Base-by-base conservation (phyloP, 92 coral and sea anemone genomes). In the Nematostella vectensis region DNA sequence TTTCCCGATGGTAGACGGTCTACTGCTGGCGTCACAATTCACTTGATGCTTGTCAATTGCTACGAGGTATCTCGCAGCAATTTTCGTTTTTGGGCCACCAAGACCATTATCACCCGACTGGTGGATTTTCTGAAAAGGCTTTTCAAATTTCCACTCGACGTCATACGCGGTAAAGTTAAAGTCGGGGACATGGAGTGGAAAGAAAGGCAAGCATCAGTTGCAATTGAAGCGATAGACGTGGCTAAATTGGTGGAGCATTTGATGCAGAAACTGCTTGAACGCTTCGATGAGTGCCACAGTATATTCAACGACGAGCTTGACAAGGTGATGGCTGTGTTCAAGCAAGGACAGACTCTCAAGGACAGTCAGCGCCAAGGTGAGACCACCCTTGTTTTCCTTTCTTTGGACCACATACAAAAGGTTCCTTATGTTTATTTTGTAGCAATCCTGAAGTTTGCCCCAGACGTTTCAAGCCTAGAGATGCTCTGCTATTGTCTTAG, bases 401-500 rank as follows among this genome's bases (percentile, higher is more conserved):
- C 4, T 47, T 47, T 4, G 18, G n/a, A n/a, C n/a, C n/a, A n/a
- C n/a, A n/a, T n/a, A n/a, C n/a, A 33, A 6, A 33, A 33, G 15
- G 40, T 33, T 33, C 40, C 6, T 33, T 33, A 6, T 33, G 6
- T 33, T 33, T 15, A 33, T 33, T 33, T 33, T n/a, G n/a, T n/a
- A 33, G 40, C 40, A 15, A 33, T 33, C 6, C 75, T 63, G 3
- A 38, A 40, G 18, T 78, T 78, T 54, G 75, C 80, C 4, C 85
- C 85, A 26, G 62, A 65, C 29, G 65, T 78, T 10, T 79, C 85
- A 31, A 70, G 76, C 37, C 71, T 71, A 15, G 85, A 78, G 58
- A 78, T 78, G 79, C 71, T 72, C 2, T 70, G 75, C 33, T 70
- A 71, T 44, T 62, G 85, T 25, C 63, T 72, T 16, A 71, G 52